Base-by-base conservation (phyloP, 1,140 invertebrate species). In the Trachymyrmex septentrionalis region DNA sequence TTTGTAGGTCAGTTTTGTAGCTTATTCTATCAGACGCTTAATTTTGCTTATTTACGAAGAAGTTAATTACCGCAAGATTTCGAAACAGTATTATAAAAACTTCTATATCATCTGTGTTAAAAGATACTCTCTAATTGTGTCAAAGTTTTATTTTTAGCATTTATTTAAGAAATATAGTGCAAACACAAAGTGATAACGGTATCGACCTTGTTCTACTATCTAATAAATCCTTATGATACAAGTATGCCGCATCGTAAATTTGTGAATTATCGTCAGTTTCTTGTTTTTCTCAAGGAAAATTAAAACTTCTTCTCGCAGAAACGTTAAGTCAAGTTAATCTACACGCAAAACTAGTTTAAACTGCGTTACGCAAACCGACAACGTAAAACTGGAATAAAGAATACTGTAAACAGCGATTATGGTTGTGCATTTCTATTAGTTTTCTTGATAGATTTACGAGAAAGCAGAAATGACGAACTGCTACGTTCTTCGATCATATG, bases 381-480 rank as follows among this genome's bases (percentile, higher is more conserved):
- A 30, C 10, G 7, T 61, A 78, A 48, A 16, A 61, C 27, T 21
- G 19, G 14, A 34, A n/a, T 44, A 63, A 63, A 64, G 24, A 64
- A 64, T 16, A 64, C n/a, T 64, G 59, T 30, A 77, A 77, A 77
- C 9, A 30, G 57, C 2, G 59, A 77, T 77, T 77, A 64, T 16
- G 3, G 14, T 61, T 16, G 30, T 30, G n/a, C 2, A 16, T 75
- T 12, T 76, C 38, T 64, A 16, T 48, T 77, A 24, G 24, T 38
- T 77, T 44, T 77, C 7, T 12, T 27, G 34, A 48, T 24, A 38
- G 55, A 75, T 59, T 75, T 75, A 77, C n/a, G 38, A n/a, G 5
- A 77, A 64, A 6, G 53, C 4, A 19, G 34, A 10, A 44, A 59
- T 10, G 16, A 72, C 1, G 19, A 55, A 76, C 24, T 3, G 0